phyloP scores from a whole-genome alignment of 1,140 invertebrate species.

The Eufriesea mexicana region DNA sequence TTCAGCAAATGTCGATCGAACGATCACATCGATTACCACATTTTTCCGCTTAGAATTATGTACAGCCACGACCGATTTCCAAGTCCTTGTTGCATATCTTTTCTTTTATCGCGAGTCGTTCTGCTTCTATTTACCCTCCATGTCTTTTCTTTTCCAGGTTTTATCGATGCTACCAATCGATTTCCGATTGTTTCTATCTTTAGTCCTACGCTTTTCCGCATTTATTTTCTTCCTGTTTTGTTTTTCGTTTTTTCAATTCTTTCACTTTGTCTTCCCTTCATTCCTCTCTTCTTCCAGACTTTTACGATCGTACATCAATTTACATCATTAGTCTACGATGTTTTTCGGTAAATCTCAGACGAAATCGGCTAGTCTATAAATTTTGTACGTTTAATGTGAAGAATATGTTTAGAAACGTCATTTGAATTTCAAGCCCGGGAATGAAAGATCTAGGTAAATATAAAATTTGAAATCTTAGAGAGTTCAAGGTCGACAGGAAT shows the following conservation, averaged over 20 bases:
- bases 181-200: slow-evolving; percentile 17
- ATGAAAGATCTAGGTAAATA: not conserved
- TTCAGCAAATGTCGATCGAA: slow-evolving; percentile 13
- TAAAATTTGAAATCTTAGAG: not conserved
- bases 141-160: slow-evolving; percentile 17
- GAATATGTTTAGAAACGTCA: not conserved
- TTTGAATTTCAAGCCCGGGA: slow-evolving; percentile 11
- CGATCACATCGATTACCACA: slow-evolving; percentile 19
- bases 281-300: too few species aligned
- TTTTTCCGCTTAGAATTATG: slow-evolving; percentile 26
- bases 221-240: not conserved
- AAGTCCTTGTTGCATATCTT: slow-evolving; percentile 49
- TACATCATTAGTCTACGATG: too few species aligned
- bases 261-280: not conserved
- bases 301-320: too few species aligned
- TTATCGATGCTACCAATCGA: slow-evolving; percentile 18
- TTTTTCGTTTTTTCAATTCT: not conserved
- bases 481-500: slow-evolving; percentile 18
- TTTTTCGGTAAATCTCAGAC: not conserved
- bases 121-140: slow-evolving; percentile 44
- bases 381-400: too few species aligned
- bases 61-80: slow-evolving; percentile 30
- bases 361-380: not conserved
- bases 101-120: slow-evolving; percentile 36
- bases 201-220: slow-evolving; percentile 15